A percentile compares a stretch with the other conserved stretches of the same genome.
phyloP scores from a whole-genome alignment of 2,113 vertebrate genomes.

The Hippocampus guttulatus region DNA sequence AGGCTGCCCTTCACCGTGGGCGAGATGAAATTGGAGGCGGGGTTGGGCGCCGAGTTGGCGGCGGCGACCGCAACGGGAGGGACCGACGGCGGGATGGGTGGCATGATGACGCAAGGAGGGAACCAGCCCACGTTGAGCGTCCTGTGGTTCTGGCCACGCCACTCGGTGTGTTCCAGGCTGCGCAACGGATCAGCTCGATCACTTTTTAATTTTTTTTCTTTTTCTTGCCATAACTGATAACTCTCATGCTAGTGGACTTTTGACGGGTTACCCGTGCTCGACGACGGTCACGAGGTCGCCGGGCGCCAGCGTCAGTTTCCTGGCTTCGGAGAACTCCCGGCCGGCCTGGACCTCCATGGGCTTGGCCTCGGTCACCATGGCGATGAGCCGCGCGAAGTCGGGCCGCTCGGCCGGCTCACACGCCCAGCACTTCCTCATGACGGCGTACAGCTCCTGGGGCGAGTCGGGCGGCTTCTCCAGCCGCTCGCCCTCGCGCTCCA shows the following conservation, averaged over 20 bases:
- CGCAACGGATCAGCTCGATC: background rate
- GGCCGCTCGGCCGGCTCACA: slow-evolving; percentile 73
- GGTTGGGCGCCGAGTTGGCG: background rate
- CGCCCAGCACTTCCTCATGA: slow-evolving; percentile 82
- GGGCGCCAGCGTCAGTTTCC: slow-evolving; percentile 71
- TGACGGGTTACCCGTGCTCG: slow-evolving; percentile 69
- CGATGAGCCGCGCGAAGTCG: slow-evolving; percentile 69
- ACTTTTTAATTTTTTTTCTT: background rate
- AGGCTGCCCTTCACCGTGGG: slow-evolving; percentile 67
- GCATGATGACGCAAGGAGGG: slow-evolving; percentile 58
- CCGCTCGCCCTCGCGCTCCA: slow-evolving; percentile 76
- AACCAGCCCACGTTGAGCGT: slow-evolving; percentile 77
- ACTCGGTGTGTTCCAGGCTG: slow-evolving; percentile 76
- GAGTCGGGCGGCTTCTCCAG: slow-evolving; percentile 77
- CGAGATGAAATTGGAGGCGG: slow-evolving; percentile 52
- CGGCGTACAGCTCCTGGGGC: slow-evolving; percentile 74
- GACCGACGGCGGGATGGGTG: slow-evolving; percentile 1
- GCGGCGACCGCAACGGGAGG: background rate
- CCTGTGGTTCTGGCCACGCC: slow-evolving; percentile 83
- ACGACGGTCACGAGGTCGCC: slow-evolving; percentile 79
- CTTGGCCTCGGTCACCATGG: slow-evolving; percentile 76
- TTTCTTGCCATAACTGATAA: background rate
- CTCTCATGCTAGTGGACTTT: too few species aligned
- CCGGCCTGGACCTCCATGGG: slow-evolving; percentile 73
- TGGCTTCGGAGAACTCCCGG: slow-evolving; percentile 73